Evolutionary conservation across 2,797 vertebrate genomes (phyloP).

Genomic region (Epinephelus coioides): DNA sequence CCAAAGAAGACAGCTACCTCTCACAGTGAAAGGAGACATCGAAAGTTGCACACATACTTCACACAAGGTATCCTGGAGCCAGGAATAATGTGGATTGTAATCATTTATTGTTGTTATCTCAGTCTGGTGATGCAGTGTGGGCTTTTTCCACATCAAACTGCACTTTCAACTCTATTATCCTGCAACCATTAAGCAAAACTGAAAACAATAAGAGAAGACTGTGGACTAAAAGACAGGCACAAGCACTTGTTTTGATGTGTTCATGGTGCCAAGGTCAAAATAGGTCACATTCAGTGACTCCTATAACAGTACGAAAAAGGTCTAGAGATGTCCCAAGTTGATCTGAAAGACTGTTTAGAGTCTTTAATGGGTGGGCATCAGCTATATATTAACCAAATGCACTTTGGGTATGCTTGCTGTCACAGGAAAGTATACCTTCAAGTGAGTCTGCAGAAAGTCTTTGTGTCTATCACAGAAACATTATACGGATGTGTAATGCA

Average conservation of each 20-base stretch:
- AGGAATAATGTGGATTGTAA: background rate
- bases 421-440: background rate
- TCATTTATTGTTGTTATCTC: background rate
- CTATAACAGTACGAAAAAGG: background rate
- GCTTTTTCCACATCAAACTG: background rate
- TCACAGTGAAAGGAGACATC: background rate
- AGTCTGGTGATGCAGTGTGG: background rate
- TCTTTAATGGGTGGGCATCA: background rate
- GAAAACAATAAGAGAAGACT: background rate
- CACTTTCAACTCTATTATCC: background rate
- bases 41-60: background rate
- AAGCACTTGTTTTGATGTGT: background rate
- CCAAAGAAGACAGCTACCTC: background rate
- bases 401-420: background rate
- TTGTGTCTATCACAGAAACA: background rate
- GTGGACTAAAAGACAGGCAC: background rate
- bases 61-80: background rate
- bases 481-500: background rate
- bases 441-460: background rate
- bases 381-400: no score
- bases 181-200: background rate
- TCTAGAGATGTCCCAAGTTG: no score
- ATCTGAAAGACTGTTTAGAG: no score
- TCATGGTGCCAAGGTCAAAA: background rate
- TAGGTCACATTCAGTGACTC: background rate